Percentiles rank a stretch among this genome's conserved stretches.
Evolutionary conservation across 2,113 vertebrate species (phyloP).

Genomic region (Rhadina sibilatrix): DNA sequence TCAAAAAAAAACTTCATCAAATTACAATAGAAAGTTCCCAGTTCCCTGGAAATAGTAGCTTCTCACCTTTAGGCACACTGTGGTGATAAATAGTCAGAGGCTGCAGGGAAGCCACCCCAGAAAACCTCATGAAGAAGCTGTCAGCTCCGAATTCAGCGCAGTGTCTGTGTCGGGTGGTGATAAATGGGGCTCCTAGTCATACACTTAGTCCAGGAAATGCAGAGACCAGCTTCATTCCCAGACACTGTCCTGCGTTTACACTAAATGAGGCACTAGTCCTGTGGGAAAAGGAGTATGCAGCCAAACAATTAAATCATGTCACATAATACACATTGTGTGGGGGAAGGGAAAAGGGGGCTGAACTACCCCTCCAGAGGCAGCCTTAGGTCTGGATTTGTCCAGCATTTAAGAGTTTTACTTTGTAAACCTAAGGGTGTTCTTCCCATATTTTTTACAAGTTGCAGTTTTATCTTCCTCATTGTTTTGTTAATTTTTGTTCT

Average conservation of each 20-base stretch:
- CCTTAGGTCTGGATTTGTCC: background rate
- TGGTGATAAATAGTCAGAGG: background rate
- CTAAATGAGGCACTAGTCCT: background rate
- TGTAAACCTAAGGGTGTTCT: background rate
- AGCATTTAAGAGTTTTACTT: background rate
- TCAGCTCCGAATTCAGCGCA: background rate
- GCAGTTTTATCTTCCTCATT: background rate
- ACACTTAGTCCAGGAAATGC: background rate
- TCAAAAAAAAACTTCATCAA: background rate
- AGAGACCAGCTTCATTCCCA: conserved; percentile 8
- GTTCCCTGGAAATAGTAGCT: background rate
- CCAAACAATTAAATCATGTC: conserved; percentile 21
- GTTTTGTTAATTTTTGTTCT: background rate
- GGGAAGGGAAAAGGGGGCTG: background rate
- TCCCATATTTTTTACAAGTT: background rate
- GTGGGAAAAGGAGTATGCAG: conserved; percentile 29
- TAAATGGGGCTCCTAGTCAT: background rate
- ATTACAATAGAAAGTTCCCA: background rate
- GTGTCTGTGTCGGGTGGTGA: background rate
- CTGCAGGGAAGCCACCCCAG: background rate
- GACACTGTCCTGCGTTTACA: background rate
- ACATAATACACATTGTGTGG: background rate
- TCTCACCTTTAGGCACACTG: background rate
- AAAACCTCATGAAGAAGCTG: background rate
- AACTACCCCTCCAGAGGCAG: background rate